Evolutionary conservation across 2,113 vertebrate species (phyloP).

Genomic region (Dissostichus mawsoni): DNA sequence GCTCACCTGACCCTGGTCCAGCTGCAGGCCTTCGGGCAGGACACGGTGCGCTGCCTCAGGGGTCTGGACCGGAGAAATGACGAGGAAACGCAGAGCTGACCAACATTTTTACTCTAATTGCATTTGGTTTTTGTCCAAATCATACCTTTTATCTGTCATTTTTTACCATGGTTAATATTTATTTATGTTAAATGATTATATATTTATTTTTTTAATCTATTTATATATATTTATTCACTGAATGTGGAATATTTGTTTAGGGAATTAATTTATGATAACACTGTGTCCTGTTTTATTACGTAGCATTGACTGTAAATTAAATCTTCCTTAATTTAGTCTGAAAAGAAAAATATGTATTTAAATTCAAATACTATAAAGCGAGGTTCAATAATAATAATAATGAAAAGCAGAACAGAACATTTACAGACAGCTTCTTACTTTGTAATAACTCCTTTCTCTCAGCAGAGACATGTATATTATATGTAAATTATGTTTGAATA

Average conservation of each 20-base stretch:
- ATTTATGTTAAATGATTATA: slow-evolving; percentile 44
- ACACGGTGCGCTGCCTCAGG: slow-evolving; percentile 65
- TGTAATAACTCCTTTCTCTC: no score
- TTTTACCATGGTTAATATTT: slow-evolving; percentile 40
- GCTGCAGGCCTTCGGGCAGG: slow-evolving; percentile 70
- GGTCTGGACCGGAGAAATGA: slow-evolving; percentile 32
- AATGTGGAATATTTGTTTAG: slow-evolving; percentile 59
- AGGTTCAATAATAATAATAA: not conserved
- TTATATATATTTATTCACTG: slow-evolving; percentile 68
- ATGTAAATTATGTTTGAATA: no score
- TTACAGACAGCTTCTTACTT: not conserved
- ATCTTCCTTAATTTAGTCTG: not conserved
- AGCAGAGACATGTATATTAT: no score
- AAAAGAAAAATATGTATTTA: not conserved
- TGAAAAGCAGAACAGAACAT: not conserved
- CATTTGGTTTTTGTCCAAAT: slow-evolving; percentile 26
- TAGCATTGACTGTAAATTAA: not conserved
- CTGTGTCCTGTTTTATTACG: not conserved
- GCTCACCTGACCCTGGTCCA: slow-evolving; percentile 77
- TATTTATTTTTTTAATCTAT: slow-evolving; percentile 47
- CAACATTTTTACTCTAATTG: not conserved
- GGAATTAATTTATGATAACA: slow-evolving; percentile 32
- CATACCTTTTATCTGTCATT: not conserved
- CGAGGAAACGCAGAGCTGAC: slow-evolving; percentile 47
- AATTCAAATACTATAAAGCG: not conserved